Base-by-base conservation (phyloP, 1,140 invertebrate genomes). In the Nasonia vitripennis region DNA sequence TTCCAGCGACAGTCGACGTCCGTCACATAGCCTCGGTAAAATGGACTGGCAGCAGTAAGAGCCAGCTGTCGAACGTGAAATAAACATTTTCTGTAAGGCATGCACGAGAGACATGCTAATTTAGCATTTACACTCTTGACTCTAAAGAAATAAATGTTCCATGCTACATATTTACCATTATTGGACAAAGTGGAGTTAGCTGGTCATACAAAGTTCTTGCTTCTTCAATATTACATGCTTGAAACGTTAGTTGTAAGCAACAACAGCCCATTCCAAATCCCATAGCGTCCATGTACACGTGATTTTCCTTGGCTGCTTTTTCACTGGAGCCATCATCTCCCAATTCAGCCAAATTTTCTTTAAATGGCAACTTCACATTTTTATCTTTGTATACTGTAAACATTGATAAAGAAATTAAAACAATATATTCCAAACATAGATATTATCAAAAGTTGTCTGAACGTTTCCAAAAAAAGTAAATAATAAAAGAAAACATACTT, bases 201-300 rank as follows among this genome's bases (percentile, higher is more conserved):
- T 99, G 99, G 93, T 99, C 99, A 91, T 99, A 99, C 0, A 99
- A 94, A 34, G 96, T 97, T 86, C 98, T 94, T 7, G 99, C 99
- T 95, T 99, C 99, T 71, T 95, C 95, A 68, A 99, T 98, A 91
- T 99, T 99, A 92, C 98, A 99, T 0, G 99, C 98, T 94, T 99
- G 97, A 93, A 98, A 99, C 48, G 98, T 98, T 34, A 99, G 94
- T 93, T 99, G 99, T 12, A 99, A 94, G 92, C 99, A 99, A 90
- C 97, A 99, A 91, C 98, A 99, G 51, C 99, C 99, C 99, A 99
- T 99, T 68, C 99, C 99, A 93, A 99, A 99, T 51, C 98, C 99
- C 98, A 99, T 99, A 1, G 98, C 97, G 93, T 99, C 99, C 96
- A 99, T 96, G 89, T 99, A 98, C 85, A 99, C 96, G 90, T 98